Percentiles rank a stretch among this genome's conserved stretches.
These are phyloP conservation scores for Pantherophis guttatus DNA, from an alignment of 2,113 vertebrate genomes.

Conservation along the genomic window DNA sequence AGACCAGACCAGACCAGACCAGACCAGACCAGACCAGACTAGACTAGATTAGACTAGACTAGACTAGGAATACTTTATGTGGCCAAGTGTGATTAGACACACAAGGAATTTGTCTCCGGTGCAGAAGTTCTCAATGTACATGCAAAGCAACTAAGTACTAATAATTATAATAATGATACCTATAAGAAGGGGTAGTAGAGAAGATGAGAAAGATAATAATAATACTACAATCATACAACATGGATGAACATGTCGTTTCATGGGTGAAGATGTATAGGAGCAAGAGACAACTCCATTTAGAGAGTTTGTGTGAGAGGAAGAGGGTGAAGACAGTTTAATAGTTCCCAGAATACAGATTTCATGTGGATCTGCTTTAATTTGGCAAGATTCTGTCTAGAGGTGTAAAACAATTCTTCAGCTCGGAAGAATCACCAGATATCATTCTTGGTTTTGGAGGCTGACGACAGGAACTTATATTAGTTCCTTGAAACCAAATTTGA, in stretches of 20 bases:
- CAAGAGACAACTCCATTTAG: not conserved
- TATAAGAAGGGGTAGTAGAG: not conserved
- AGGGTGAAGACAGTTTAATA: not conserved
- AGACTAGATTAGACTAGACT: no score
- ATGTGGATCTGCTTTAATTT: not conserved
- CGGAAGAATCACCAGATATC: not conserved
- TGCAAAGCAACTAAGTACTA: not conserved
- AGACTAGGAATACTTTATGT: no score
- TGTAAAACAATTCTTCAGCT: not conserved
- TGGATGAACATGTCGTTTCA: not conserved
- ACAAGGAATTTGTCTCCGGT: no score
- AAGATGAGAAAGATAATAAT: not conserved
- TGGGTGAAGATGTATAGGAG: not conserved
- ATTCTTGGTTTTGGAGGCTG: not conserved
- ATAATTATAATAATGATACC: not conserved
- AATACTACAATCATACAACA: not conserved
- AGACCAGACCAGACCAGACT: no score
- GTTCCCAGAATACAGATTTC: not conserved
- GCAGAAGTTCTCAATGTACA: no score
- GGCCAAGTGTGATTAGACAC: no score
- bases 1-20: no score
- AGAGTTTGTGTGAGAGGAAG: not conserved
- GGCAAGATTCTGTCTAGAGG: not conserved
- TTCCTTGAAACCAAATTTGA: not conserved
- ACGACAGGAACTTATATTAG: not conserved